A percentile compares a stretch with the other conserved stretches of the same genome.
phyloP scores from a whole-genome alignment of 2,888 invertebrate species.

The Erebia palarica region DNA sequence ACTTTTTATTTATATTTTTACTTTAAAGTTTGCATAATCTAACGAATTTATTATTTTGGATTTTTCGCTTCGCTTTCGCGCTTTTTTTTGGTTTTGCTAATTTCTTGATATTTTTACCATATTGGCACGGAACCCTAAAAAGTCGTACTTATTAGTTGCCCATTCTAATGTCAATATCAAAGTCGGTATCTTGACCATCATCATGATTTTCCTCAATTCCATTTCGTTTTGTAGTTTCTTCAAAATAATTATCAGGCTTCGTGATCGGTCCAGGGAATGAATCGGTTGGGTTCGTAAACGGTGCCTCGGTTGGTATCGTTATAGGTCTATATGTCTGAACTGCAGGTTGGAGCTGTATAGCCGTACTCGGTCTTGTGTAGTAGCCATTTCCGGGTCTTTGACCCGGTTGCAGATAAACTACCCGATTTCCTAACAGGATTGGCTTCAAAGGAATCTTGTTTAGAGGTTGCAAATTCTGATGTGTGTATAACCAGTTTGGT shows the following conservation, averaged over 20 bases:
- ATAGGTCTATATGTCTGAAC: not conserved
- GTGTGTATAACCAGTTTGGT: slow-evolving; percentile 4
- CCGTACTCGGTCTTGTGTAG: not conserved
- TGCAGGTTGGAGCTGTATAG: not conserved
- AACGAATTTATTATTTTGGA: too few relatives aligned
- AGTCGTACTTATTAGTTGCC: not conserved
- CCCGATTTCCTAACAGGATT: not conserved
- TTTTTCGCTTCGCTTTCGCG: too few relatives aligned
- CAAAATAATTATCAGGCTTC: not conserved
- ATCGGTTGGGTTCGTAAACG: not conserved
- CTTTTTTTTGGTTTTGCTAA: too few relatives aligned
- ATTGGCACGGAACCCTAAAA: too few relatives aligned
- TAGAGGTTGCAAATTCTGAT: not conserved
- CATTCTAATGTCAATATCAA: slow-evolving; percentile 13
- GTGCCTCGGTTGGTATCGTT: not conserved
- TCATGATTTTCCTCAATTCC: slow-evolving; percentile 6
- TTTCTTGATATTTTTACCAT: too few relatives aligned
- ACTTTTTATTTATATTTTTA: too few relatives aligned
- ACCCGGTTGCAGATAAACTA: not conserved
- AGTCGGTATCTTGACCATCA: not conserved
- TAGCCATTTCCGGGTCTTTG: not conserved
- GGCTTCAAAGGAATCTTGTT: not conserved
- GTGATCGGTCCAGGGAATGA: not conserved
- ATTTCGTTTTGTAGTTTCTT: not conserved
- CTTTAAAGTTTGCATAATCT: too few relatives aligned